A percentile compares a stretch with the other conserved stretches of the same genome.
These are phyloP conservation scores for Cotesia chilonis DNA, from an alignment of 1,140 invertebrate species.

Conservation along the genomic window DNA sequence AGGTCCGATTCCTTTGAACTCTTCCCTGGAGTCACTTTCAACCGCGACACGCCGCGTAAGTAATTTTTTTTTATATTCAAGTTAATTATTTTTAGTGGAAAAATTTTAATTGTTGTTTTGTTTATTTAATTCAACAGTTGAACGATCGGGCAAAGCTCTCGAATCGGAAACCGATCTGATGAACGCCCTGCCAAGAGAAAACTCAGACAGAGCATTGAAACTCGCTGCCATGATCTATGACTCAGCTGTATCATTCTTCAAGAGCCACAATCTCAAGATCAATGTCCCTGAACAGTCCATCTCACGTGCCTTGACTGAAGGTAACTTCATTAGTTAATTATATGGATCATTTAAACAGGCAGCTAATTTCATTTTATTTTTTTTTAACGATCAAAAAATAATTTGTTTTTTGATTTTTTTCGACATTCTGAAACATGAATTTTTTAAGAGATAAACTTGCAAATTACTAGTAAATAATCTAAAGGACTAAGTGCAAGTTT, in stretches of 20 bases:
- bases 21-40: constrained; percentile 69
- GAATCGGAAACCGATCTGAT: constrained; percentile 66
- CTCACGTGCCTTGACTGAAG: constrained; percentile 71
- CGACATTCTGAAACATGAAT: neutral
- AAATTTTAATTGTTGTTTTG: constrained; percentile 14
- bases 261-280: constrained; percentile 70
- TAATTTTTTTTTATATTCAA: constrained; percentile 21
- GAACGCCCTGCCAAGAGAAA: constrained; percentile 65
- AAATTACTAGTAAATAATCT: too few relatives aligned
- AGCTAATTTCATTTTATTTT: too few relatives aligned
- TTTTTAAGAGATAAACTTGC: too few relatives aligned
- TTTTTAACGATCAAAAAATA: constrained; percentile 6
- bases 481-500: too few relatives aligned
- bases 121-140: constrained; percentile 47
- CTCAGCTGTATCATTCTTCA: constrained; percentile 67
- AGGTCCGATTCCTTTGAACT: constrained; percentile 69
- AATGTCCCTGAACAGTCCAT: constrained; percentile 68
- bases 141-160: constrained; percentile 64
- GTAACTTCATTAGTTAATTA: constrained; percentile 51
- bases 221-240: constrained; percentile 68
- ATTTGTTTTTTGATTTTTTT: constrained; percentile 7
- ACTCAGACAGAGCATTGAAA: constrained; percentile 63
- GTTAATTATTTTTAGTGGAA: neutral
- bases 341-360: too few relatives aligned
- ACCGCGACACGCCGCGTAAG: constrained; percentile 62